Evolutionary conservation across 2,888 invertebrate species (phyloP).

Genomic region (Sturmia bella): DNA sequence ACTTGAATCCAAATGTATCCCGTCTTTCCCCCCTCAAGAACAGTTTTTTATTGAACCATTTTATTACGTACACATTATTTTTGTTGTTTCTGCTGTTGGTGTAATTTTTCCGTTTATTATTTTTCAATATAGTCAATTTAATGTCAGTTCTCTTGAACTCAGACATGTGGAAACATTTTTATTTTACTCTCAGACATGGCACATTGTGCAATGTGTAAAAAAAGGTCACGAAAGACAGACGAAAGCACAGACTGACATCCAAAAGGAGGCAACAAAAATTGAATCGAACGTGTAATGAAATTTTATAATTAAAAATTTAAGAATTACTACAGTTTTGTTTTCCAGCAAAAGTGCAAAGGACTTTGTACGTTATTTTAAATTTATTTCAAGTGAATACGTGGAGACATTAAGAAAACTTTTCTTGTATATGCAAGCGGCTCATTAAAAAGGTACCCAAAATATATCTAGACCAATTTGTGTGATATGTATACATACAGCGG

Average conservation of each 20-base stretch:
- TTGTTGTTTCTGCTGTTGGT: constrained; percentile 3
- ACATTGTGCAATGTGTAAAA: constrained; percentile 62
- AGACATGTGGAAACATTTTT: constrained; percentile 69
- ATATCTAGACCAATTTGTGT: too few relatives aligned
- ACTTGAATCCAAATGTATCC: constrained; percentile 39
- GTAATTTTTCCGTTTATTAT: constrained; percentile 50
- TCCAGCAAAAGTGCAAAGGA: not conserved
- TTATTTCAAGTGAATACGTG: not conserved
- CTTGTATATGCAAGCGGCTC: too few relatives aligned
- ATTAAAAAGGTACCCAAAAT: too few relatives aligned
- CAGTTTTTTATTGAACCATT: not conserved
- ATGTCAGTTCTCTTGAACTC: constrained; percentile 71
- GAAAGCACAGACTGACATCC: constrained; percentile 15
- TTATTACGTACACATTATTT: not conserved
- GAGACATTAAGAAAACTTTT: too few relatives aligned
- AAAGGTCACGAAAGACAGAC: constrained; percentile 68
- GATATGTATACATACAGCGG: too few relatives aligned
- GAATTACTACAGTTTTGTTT: constrained; percentile 5
- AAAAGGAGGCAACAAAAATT: constrained; percentile 35
- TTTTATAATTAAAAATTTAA: constrained; percentile 60
- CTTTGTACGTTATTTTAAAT: not conserved
- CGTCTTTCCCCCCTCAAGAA: not conserved
- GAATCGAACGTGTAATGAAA: constrained; percentile 40
- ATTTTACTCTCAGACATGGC: constrained; percentile 59
- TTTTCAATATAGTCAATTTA: constrained; percentile 72